A percentile compares a stretch with the other conserved stretches of the same genome.
Conservation (phyloP, 2,113 vertebrate genomes). For the Agapornis roseicollis region DNA sequence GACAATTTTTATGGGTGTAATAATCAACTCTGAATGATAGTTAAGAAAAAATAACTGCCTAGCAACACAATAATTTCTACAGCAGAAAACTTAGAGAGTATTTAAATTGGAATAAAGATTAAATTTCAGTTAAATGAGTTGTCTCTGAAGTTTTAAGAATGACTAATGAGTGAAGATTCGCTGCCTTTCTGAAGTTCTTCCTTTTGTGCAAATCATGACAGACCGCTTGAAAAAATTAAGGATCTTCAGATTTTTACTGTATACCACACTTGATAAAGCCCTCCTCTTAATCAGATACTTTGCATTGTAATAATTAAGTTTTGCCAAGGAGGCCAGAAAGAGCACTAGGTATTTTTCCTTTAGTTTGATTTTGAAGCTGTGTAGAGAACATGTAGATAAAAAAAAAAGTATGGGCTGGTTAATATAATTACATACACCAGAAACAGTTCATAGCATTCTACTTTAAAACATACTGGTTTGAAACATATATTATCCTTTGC, state of each 20-base stretch:
- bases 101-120: constrained; percentile 9
- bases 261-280: neutral
- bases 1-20: constrained; percentile 12
- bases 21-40: constrained; percentile 32
- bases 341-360: neutral
- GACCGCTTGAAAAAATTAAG: accelerated
- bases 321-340: accelerated
- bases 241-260: neutral
- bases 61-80: constrained; percentile 47
- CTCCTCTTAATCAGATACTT: neutral
- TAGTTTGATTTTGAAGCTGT: neutral
- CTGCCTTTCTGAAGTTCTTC: neutral
- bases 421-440: neutral
- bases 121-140: neutral
- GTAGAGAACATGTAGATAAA: neutral
- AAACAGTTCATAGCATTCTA: neutral
- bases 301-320: neutral
- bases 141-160: neutral
- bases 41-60: neutral
- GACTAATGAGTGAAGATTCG: neutral
- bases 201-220: neutral
- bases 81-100: constrained; percentile 29
- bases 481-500: neutral
- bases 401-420: neutral
- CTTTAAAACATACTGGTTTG: neutral